Evolutionary conservation across 2,113 vertebrate genomes (phyloP), one percentile per base, ranked within the genome.

Genomic region (Microcebus lehilahytsara): DNA sequence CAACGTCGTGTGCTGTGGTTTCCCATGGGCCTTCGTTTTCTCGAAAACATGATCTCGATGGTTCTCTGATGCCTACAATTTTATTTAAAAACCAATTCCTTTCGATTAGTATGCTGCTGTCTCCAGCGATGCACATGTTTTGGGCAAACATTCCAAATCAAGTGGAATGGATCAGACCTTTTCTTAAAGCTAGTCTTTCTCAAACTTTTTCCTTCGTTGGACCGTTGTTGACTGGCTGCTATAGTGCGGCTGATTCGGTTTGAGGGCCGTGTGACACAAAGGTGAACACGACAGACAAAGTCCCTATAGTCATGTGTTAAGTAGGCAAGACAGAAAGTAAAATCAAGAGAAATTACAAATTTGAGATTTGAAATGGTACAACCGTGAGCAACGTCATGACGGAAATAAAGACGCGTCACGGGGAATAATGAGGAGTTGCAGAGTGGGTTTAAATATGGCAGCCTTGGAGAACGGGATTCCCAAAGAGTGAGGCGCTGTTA

Each of bases 371-470:
- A 53, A 67, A 74, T 27, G 27, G n/a, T 51, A 58, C 22, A n/a
- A 42, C 0, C 11, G 17, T 30, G 25, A 51, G 6, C 6, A 7
- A 37, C 0, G 12, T 42, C 25, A 74, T 13, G 16, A 77, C 83
- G 22, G 19, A 91, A 74, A 75, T 19, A 23, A 75, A 37, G 7
- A 75, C 34, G 7, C 20, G 0, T 27, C 1, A 30, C 1, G 8
- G 23, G 46, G 13, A 23, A 14, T 27, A 56, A 30, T 17, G 10
- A 23, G n/a, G 67, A 1, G 1, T 27, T 11, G 6, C 20, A 9
- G 4, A 14, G 6, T 12, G 7, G 19, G 14, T 19, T 69, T 25
- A 66, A 6, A 32, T 13, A 32, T 9, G n/a, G 20, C 0, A 0
- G 60, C 32, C n/a, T 13, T 83, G 27, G 34, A 84, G 12, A 20